Base-by-base conservation (phyloP, 2,113 vertebrate species). In the Illadopsis cleaveri region DNA sequence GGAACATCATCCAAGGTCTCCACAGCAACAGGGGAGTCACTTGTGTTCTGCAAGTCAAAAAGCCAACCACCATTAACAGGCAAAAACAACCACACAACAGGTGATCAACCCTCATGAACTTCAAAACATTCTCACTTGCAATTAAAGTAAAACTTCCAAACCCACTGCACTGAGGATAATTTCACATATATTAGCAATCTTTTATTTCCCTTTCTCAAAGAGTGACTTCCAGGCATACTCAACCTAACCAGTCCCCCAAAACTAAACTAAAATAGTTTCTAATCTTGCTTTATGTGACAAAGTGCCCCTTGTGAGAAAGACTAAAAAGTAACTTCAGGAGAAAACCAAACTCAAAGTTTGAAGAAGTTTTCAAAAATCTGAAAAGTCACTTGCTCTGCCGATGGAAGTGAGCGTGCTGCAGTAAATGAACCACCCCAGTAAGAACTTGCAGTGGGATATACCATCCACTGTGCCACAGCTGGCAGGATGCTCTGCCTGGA, bases 1-100 rank as follows among this genome's bases (percentile, higher is more conserved):
- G 98, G 98, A 30, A 98, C 98, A 76, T 98, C 97, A 10, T 97
- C 97, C 86, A 98, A 96, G 50, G 96, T 98, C 97, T 98, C 98
- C 9, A 97, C 94, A 82, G 94, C 11, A 24, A 90, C 96, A 82
- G 82, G 25, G 97, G 97, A 56, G n/a, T 98, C 97, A 42, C 78
- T 37, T 69, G 96, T 23, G 94, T 38, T 97, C 98, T 98, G 33
- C 44, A 90, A 96, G 82, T 57, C 50, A 97, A 97, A 94, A 86
- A 86, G 28, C 37, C 66, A 97, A 84, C 0, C 0, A 89, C 27
- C 65, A 78, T 94, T 35, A 93, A 81, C 28, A 53, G 62, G 58
- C 25, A n/a, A 72, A 81, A 90, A 1, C 23, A 75, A 10, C 1
- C 19, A 10, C 4, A 70, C 23, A 64, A 44, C 42, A 65, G 22